These are phyloP conservation scores for Scaeva pyrastri DNA, from an alignment of 2,888 invertebrate genomes.

Conservation along the genomic window DNA sequence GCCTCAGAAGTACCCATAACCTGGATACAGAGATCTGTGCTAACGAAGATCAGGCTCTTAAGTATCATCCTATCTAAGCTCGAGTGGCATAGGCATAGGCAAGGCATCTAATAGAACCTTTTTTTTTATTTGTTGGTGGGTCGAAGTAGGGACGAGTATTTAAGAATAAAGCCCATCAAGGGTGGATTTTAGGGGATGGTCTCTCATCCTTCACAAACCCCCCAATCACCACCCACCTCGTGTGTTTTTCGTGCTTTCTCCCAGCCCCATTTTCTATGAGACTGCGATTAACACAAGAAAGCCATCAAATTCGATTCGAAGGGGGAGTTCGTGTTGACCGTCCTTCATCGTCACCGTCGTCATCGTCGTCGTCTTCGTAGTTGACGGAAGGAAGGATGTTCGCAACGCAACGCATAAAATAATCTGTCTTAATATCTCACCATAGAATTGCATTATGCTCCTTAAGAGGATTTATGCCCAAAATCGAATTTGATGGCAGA, in stretches of 20 bases:
- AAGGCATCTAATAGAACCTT: constrained; percentile 33
- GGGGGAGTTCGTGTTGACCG: background rate
- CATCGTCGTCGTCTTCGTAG: too few species aligned
- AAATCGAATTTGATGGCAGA: constrained; percentile 51
- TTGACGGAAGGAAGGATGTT: background rate
- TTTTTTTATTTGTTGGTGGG: background rate
- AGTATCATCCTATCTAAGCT: constrained; percentile 37
- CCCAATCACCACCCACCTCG: too few species aligned
- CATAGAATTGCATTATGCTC: constrained; percentile 22
- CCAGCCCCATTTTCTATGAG: background rate
- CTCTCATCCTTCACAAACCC: background rate
- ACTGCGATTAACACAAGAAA: constrained; percentile 19
- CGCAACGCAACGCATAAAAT: background rate
- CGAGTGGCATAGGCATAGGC: constrained; percentile 1
- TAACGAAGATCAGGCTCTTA: constrained; percentile 50
- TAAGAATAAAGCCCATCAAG: background rate
- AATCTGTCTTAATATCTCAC: constrained; percentile 19
- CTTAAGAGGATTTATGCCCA: constrained; percentile 31
- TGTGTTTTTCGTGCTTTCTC: background rate
- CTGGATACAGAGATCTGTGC: constrained; percentile 47
- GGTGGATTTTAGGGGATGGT: background rate
- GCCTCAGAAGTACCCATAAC: constrained; percentile 29
- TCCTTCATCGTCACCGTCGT: too few species aligned
- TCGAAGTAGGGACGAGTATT: background rate
- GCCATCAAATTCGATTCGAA: constrained; percentile 24